Percentiles rank a stretch among this genome's conserved stretches.
Conservation (phyloP, 2,113 vertebrate genomes). For the Sapajus apella region DNA sequence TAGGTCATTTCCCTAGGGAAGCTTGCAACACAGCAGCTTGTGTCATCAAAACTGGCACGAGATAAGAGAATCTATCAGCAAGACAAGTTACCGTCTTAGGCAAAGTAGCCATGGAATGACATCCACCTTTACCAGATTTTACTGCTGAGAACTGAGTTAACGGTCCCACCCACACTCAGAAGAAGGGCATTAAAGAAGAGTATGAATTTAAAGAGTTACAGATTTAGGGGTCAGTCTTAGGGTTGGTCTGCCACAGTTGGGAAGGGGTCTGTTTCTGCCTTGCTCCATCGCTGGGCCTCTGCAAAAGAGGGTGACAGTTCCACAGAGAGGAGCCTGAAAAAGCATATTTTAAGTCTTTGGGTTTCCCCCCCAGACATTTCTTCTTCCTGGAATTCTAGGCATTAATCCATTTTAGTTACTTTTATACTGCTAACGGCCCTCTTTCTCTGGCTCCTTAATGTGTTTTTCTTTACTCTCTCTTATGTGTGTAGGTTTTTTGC, state of each 20-base stretch:
- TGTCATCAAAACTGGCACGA: not conserved
- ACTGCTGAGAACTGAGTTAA: not conserved
- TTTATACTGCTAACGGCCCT: not conserved
- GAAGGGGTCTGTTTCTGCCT: not conserved
- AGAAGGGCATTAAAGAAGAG: not conserved
- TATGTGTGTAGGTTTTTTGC: not conserved
- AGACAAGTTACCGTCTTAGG: not conserved
- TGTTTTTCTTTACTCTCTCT: not conserved
- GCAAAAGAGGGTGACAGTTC: not conserved
- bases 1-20: no score
- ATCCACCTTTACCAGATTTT: not conserved
- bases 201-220: not conserved
- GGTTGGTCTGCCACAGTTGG: not conserved
- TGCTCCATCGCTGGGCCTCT: no score
- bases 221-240: not conserved
- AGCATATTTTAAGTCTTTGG: not conserved
- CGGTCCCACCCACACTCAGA: not conserved
- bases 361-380: not conserved
- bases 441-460: no score
- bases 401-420: not conserved
- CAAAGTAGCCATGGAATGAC: not conserved
- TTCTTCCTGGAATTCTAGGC: not conserved
- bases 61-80: not conserved
- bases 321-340: not conserved
- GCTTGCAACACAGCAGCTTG: accelerated